Base-by-base conservation (phyloP, 2,888 invertebrate genomes). In the Pristionchus arcanus region DNA sequence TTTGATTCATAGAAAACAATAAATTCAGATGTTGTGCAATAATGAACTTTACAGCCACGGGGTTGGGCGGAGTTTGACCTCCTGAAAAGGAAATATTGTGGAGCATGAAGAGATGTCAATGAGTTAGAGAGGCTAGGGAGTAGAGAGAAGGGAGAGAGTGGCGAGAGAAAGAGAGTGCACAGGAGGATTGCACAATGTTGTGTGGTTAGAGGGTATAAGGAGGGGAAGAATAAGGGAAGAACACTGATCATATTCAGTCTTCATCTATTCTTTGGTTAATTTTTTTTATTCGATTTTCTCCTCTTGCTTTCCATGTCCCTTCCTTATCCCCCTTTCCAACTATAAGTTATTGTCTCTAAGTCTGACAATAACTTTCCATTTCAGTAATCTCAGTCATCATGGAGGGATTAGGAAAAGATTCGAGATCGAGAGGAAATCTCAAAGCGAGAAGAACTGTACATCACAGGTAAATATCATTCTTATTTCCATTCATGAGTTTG, bases 111-210 rank as follows among this genome's bases (percentile, higher is more conserved):
- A 74, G 74, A 74, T 37, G 2, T 1, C 16, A 21, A n/a, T 53
- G n/a, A 28, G 28, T 42, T 16, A 49, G 53, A 81, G 81, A 81
- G 13, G 28, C 25, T 49, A 81, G 28, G 19, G 81, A 81, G 81
- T 81, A 25, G n/a, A 53, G 25, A n/a, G 7, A 28, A 53, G 28
- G 53, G 21, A 53, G 53, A 81, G 81, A 81, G 81, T 81, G 28
- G 49, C 28, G 74, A 81, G 81, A 53, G 81, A 81, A 81, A 81
- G 42, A 81, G 81, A 81, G 81, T 53, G 81, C 81, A 81, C 49
- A 28, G 25, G 71, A 71, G 42, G 42, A 81, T 81, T 81, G 81
- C 81, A 81, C 81, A 81, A 81, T 53, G 81, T 81, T 81, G 81
- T 49, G 81, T 28, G 28, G 49, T 53, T 49, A 1, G 25, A 42